phyloP scores from a whole-genome alignment of 2,888 invertebrate species.

The Mystacides longicornis region DNA sequence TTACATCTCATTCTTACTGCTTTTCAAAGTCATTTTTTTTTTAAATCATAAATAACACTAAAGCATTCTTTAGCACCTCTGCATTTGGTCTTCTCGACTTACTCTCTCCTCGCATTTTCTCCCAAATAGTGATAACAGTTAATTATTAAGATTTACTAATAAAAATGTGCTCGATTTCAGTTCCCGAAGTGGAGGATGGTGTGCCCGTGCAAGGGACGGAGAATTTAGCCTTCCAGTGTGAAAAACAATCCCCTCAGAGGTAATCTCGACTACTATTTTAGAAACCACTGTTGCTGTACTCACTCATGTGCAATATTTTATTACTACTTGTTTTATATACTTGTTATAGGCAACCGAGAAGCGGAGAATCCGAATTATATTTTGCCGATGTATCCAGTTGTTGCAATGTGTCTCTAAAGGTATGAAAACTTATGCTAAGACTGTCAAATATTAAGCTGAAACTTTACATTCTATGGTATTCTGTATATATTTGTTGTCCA shows the following conservation, averaged over 20 bases:
- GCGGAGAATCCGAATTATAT: conserved; percentile 68
- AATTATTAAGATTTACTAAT: too few species aligned
- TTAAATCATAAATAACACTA: too few species aligned
- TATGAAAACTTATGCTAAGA: conserved; percentile 21
- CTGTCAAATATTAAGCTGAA: not conserved
- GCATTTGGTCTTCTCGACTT: too few species aligned
- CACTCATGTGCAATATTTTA: too few species aligned
- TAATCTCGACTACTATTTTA: conserved; percentile 26
- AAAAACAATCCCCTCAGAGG: conserved; percentile 53
- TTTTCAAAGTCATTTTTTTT: too few species aligned
- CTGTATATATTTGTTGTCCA: conserved; percentile 5
- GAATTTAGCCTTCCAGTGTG: conserved; percentile 69
- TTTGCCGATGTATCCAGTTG: conserved; percentile 83
- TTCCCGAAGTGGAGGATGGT: conserved; percentile 45
- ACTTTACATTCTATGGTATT: not conserved
- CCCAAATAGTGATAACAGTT: too few species aligned
- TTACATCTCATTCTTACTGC: too few species aligned
- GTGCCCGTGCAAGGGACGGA: conserved; percentile 60
- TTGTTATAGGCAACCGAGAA: conserved; percentile 18
- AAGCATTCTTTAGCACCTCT: too few species aligned
- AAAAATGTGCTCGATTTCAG: conserved; percentile 28
- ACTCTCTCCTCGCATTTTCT: too few species aligned
- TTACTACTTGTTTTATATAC: not conserved
- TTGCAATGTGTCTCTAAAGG: conserved; percentile 65
- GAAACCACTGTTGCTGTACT: too few species aligned